Percentiles rank a stretch among this genome's conserved stretches.
These are phyloP conservation scores for Oreocharis arfaki DNA, from an alignment of 2,113 vertebrate species.

Conservation along the genomic window DNA sequence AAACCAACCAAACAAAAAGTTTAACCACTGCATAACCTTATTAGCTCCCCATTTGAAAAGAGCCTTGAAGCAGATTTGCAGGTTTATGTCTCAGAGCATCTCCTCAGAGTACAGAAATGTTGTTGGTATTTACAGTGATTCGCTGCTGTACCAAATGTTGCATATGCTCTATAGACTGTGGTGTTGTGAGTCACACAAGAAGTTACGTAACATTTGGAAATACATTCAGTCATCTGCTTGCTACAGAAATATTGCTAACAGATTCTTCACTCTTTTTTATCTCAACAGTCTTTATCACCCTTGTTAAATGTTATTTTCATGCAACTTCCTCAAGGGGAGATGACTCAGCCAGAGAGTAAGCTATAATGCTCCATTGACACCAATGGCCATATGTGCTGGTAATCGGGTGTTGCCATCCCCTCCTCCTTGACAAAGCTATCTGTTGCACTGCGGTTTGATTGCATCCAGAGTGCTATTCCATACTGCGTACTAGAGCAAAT, in stretches of 20 bases:
- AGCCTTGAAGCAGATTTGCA: not conserved
- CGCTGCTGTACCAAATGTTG: not conserved
- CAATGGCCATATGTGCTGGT: not conserved
- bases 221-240: conserved; percentile 29
- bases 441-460: not conserved
- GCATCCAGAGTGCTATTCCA: not conserved
- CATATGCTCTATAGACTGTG: not conserved
- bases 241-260: conserved; percentile 7
- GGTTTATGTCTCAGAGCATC: not conserved
- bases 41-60: not conserved
- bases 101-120: not conserved
- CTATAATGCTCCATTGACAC: not conserved
- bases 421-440: not conserved
- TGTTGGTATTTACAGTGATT: conserved; percentile 15
- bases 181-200: not conserved
- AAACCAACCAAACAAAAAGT: not conserved
- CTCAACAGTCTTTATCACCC: conserved; percentile 25
- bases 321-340: conserved; percentile 8
- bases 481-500: not conserved
- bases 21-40: not conserved
- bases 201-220: conserved; percentile 45
- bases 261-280: conserved; percentile 6
- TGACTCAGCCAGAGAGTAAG: conserved; percentile 22
- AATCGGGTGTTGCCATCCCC: not conserved
- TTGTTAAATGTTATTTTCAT: conserved; percentile 38